These are phyloP conservation scores for Operophtera brumata DNA, from an alignment of 2,888 invertebrate genomes.

Conservation along the genomic window DNA sequence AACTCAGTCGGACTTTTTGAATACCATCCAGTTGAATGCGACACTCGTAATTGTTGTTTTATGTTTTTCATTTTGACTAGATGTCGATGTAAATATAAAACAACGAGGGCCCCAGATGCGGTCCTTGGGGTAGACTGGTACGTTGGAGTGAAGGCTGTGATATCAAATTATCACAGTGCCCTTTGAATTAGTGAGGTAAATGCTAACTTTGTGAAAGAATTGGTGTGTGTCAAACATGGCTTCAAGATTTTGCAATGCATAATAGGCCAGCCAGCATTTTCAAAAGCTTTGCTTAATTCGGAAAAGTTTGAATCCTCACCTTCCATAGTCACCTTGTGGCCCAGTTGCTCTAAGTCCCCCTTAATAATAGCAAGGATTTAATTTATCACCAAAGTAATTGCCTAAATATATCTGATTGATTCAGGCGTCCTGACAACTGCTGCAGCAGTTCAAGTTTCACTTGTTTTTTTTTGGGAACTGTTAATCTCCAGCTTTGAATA, in stretches of 20 bases:
- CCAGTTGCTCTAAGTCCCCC: too few species aligned
- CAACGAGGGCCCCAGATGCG: not conserved
- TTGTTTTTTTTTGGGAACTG: constrained; percentile 23
- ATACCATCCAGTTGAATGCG: constrained; percentile 15
- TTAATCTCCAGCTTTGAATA: constrained; percentile 14
- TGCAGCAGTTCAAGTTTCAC: constrained; percentile 22
- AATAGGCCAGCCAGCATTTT: too few species aligned
- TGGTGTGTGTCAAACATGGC: too few species aligned
- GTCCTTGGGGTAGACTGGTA: constrained; percentile 3
- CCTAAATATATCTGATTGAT: constrained; percentile 68
- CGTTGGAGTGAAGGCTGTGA: not conserved
- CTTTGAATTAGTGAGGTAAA: not conserved
- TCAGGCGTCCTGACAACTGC: constrained; percentile 34
- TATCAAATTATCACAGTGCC: not conserved
- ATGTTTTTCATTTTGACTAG: not conserved
- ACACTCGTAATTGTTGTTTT: constrained; percentile 8
- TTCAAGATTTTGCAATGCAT: too few species aligned
- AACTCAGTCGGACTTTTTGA: constrained; percentile 20
- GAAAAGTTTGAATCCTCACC: too few species aligned
- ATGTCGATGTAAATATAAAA: not conserved
- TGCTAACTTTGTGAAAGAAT: not conserved
- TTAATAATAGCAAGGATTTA: too few species aligned
- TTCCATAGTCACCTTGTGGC: too few species aligned
- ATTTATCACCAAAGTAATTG: too few species aligned
- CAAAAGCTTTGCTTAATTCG: too few species aligned